These are phyloP conservation scores for Oenanthe oenanthe DNA, from an alignment of 2,113 vertebrate genomes.

Conservation along the genomic window DNA sequence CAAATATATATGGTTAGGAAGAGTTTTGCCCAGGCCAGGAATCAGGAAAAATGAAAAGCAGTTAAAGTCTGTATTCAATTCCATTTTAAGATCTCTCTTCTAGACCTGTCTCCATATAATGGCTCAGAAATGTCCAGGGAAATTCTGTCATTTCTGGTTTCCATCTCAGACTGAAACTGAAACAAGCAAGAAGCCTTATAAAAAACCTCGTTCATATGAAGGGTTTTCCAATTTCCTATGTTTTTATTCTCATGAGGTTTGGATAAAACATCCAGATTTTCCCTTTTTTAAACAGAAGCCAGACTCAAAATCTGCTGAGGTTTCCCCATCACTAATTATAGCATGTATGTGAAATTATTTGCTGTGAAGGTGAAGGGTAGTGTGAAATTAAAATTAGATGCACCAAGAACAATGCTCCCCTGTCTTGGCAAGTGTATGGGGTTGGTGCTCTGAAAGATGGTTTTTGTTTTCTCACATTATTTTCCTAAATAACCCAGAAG, in stretches of 20 bases:
- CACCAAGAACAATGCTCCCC: background rate
- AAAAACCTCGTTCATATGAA: background rate
- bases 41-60: background rate
- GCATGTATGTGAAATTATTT: constrained; percentile 18
- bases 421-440: background rate
- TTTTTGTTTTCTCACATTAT: background rate
- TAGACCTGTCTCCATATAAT: background rate
- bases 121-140: constrained; percentile 23
- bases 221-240: constrained; percentile 14
- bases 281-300: constrained; percentile 2
- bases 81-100: background rate
- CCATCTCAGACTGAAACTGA: constrained; percentile 1
- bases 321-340: constrained; percentile 36
- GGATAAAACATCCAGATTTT: constrained; percentile 7
- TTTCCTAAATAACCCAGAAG: background rate
- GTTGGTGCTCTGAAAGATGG: background rate
- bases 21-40: background rate
- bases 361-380: background rate
- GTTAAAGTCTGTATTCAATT: background rate
- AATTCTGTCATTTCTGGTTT: constrained; percentile 41
- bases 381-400: constrained; percentile 54
- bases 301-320: constrained; percentile 9
- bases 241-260: background rate
- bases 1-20: background rate
- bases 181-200: background rate